Evolutionary conservation across 1,140 invertebrate species (phyloP).

Genomic region (Conus betulinus): DNA sequence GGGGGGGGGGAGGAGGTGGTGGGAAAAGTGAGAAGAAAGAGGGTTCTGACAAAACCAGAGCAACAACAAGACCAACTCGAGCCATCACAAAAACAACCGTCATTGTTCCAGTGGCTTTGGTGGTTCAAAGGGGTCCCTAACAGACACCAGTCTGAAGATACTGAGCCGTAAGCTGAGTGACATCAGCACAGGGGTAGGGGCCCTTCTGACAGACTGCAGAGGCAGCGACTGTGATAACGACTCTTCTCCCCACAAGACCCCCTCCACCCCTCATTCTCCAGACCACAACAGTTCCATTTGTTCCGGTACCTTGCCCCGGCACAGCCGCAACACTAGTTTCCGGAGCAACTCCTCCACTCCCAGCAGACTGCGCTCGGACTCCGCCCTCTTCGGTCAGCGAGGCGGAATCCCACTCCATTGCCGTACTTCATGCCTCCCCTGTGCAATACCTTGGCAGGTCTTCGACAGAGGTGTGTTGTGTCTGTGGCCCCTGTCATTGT

Average conservation of each 20-base stretch:
- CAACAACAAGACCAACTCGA: constrained; percentile 31
- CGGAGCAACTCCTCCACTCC: constrained; percentile 6
- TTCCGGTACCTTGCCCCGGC: not conserved
- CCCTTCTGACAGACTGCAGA: constrained; percentile 15
- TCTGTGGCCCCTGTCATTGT: not conserved
- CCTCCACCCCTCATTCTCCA: constrained; percentile 19
- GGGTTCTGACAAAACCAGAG: constrained; percentile 39
- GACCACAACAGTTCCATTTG: not conserved
- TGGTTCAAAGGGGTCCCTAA: constrained; percentile 20
- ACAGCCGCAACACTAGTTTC: constrained; percentile 21
- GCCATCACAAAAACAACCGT: constrained; percentile 23
- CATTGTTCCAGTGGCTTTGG: not conserved
- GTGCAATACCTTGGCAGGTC: constrained; percentile 41
- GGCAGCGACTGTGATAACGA: constrained; percentile 31
- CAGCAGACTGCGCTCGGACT: constrained; percentile 9
- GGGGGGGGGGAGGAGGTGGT: not conserved
- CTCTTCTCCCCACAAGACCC: constrained; percentile 24
- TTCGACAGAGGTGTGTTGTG: constrained; percentile 13
- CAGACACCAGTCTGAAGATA: constrained; percentile 18
- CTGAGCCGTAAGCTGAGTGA: constrained; percentile 33
- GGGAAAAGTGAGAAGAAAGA: constrained; percentile 44
- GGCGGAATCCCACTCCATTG: not conserved
- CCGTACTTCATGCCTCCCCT: not conserved
- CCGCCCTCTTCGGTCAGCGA: not conserved
- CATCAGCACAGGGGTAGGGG: constrained; percentile 23